Evolutionary conservation across 2,888 invertebrate genomes (phyloP), one percentile per base, ranked within the genome.

Genomic region (Campoplex capitator): DNA sequence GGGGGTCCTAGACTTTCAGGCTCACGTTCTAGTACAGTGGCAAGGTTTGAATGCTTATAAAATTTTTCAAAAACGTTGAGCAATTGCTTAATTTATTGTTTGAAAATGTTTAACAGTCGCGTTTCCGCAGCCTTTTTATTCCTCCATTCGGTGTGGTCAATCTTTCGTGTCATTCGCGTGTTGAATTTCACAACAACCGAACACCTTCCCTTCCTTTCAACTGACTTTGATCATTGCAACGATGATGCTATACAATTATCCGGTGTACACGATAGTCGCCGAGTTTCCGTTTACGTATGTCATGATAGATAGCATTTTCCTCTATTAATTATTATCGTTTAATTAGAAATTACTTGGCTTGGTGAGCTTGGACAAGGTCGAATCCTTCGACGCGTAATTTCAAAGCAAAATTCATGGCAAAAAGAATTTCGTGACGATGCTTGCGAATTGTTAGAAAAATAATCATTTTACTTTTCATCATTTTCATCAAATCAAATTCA

Each of bases 121-220:
- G 38, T 38, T 38, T 38, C 6, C 6, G 38, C 38, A 38, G 38
- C 42, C 42, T 42, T 42, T 42, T 42, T 6, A 42, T n/a, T 54
- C 7, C 7, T 4, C 73, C 67, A 54, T 80, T 71, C 73, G 18
- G 6, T 51, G n/a, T 56, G 71, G 32, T 62, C 35, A 45, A 80
- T 71, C 62, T 62, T 56, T 62, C 32, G 18, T 32, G 23, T 62
- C 48, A 7, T 62, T 71, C 32, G 3, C 48, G 45, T 58, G 58
- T 80, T 58, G 62, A 71, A 80, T 80, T 80, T 35, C 62, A 32
- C 71, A 18, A 16, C 32, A 71, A 51, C 28, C 42, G 9, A 42
- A 6, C 42, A 7, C 42, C 42, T 9, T 38, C 38, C 42, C 7
- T 6, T 9, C 6, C 7, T 9, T 42, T 8, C 9, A 9, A 9